Base-by-base conservation (phyloP, 64 coral and sea anemone genomes). In the Hydrozoanthus tunicans region DNA sequence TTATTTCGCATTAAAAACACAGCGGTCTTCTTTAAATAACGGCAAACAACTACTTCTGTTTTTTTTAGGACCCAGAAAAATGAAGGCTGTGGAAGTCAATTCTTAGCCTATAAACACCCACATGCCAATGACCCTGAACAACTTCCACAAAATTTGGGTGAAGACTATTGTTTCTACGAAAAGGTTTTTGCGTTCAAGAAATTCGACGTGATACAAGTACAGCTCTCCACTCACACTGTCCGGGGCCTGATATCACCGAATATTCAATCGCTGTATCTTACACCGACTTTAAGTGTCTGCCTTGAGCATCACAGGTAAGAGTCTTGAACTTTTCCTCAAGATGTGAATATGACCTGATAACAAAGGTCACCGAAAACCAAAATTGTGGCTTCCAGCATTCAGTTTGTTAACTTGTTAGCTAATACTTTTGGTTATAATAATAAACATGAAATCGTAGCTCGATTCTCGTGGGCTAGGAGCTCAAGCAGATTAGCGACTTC, bases 241-340 rank as follows among this genome's bases (percentile, higher is more conserved):
- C 67, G 81, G 12, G 89, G 89, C 26, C 75, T 94, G 20, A 58
- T 96, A 4, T 73, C 76, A 11, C 95, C 95, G n/a, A 89, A 93
- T 53, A 70, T 96, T 72, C 95, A 96, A 67, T 70, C 94, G 26
- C 86, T 96, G 17, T 91, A 91, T 56, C 58, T 91, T 2, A 79
- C 83, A 10, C 53, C 92, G 3, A 32, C 62, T 26, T 64, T 94
- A 20, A 89, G 72, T 89, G 32, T 96, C 56, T 96, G 95, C 58
- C 77, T 96, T 7, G 95, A 96, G 70, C 95, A 96, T 88, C 89
- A 64, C 63, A 94, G 69, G 66, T 64, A 89, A 53, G 75, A 76
- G 6, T 24, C 24, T 26, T 53, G n/a, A 3, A 10, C 61, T 82
- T 82, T 65, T 4, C 10, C 3, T 65, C 7, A 11, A 53, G 12